A percentile compares a stretch with the other conserved stretches of the same genome.
These are phyloP conservation scores for Andricus curvator DNA, from an alignment of 2,888 invertebrate species.

Conservation along the genomic window DNA sequence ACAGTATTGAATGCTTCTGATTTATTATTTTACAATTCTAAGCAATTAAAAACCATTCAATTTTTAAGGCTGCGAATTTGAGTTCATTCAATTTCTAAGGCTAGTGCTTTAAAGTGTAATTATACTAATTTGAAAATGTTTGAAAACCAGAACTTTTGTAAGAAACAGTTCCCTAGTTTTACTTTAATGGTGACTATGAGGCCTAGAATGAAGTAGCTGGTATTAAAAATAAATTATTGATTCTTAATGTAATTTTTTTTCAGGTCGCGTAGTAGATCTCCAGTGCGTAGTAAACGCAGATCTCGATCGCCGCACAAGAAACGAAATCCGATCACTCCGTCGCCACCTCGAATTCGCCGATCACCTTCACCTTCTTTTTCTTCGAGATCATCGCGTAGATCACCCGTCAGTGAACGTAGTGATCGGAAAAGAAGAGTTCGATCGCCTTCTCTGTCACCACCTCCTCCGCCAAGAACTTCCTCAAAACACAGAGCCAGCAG, in stretches of 20 bases:
- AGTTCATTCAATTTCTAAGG: too few relatives aligned
- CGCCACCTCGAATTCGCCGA: slow-evolving; percentile 74
- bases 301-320: slow-evolving; percentile 78
- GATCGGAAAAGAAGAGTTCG: slow-evolving; percentile 72
- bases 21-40: too few relatives aligned
- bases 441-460: slow-evolving; percentile 75
- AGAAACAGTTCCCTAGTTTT: too few relatives aligned
- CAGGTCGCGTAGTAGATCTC: slow-evolving; percentile 76
- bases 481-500: slow-evolving; percentile 71
- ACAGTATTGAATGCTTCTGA: too few relatives aligned
- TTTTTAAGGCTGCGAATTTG: too few relatives aligned
- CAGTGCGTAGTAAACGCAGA: slow-evolving; percentile 75
- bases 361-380: slow-evolving; percentile 74
- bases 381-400: slow-evolving; percentile 66
- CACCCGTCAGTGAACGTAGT: slow-evolving; percentile 65
- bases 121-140: too few relatives aligned
- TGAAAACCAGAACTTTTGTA: too few relatives aligned
- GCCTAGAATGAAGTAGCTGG: too few relatives aligned
- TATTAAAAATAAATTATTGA: too few relatives aligned
- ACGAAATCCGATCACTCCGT: slow-evolving; percentile 72
- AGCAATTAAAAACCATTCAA: too few relatives aligned
- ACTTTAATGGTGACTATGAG: too few relatives aligned
- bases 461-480: slow-evolving; percentile 69
- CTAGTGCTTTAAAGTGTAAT: too few relatives aligned
- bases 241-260: not conserved